Base-by-base conservation (phyloP, 2,888 invertebrate genomes). In the Coelopa pilipes region DNA sequence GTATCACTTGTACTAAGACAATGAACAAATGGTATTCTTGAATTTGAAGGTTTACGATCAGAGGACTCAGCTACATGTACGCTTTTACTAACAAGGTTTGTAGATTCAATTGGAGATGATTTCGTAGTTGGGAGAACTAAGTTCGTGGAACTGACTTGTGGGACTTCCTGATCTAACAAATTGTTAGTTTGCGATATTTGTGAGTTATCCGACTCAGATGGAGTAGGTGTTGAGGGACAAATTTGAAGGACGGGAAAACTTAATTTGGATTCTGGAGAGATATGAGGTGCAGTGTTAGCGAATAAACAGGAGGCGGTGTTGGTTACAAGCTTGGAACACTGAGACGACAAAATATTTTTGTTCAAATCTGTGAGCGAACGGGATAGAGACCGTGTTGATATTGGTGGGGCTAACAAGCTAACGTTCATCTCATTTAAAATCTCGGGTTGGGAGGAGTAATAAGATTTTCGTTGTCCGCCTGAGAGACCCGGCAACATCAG, bases 141-240 rank as follows among this genome's bases (percentile, higher is more conserved):
- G 4, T 34, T 34, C 34, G 7, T 34, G 4, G 34, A 34, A 34
- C 24, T 59, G 10, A 15, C 17, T 11, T 63, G 62, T 11, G 19
- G 13, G 13, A 3, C 19, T 7, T 12, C 24, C 13, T 59, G 57
- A 19, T 34, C 34, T 21, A 21, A 17, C 24, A 21, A 21, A 68
- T 34, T 24, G 4, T 60, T n/a, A 3, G 19, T 13, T n/a, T 76
- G 76, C 60, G 75, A 78, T 45, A 78, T 65, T 63, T 80, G 78
- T 69, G 79, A 80, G 66, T 81, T 78, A 66, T 83, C 84, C 66
- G 84, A 83, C 77, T 86, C 85, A 9, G 85, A 83, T 65, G 86
- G 86, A 12, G 86, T 87, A 17, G 86, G 86, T 53, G 79, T 80
- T 4, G 86, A 87, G 46, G 86, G 86, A 74, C 83, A 85, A 68